Evolutionary conservation across 1,140 invertebrate genomes (phyloP), one percentile per base, ranked within the genome.

Genomic region (Scaptomyza hsui): DNA sequence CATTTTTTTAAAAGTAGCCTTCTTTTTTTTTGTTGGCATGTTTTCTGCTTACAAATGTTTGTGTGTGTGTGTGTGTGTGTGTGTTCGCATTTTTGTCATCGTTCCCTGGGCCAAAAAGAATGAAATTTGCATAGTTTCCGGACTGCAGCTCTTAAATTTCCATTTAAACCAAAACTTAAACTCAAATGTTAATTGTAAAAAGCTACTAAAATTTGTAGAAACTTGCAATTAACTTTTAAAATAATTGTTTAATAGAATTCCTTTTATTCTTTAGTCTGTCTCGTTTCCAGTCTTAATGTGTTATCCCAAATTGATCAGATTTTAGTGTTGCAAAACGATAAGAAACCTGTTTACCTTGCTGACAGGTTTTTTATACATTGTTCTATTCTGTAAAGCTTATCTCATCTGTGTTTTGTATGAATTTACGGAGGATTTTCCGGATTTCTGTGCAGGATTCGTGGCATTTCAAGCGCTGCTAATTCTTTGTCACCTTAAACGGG

Each of bases 401-500:
- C 42, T 19, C 24, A 24, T 5, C 24, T 5, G 18, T 12, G 3
- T 41, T 53, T 13, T 16, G 3, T 6, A n/a, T 32, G 4, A 3
- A 21, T 45, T 26, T 16, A n/a, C 10, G 2, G 18, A 10, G 41
- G 18, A 68, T 59, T 57, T n/a, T 35, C 5, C 1, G 15, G 29
- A 59, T 42, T 26, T 24, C 24, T 37, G 32, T n/a, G 2, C 16
- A 21, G 19, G 9, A 55, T 55, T 55, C 13, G 35, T 13, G 10
- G 52, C 39, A 26, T 42, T 79, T 75, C 62, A 49, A 59, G 59
- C 41, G 72, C 55, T 65, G 82, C 74, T 88, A 86, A 86, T 88
- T 88, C 78, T 74, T 69, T 88, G 77, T 86, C 81, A 81, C 82
- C 67, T 49, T 49, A 49, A 70, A 56, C 26, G 44, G 44, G 44